phyloP scores from a whole-genome alignment of 2,888 invertebrate genomes.

The Trissonchulus sp. region DNA sequence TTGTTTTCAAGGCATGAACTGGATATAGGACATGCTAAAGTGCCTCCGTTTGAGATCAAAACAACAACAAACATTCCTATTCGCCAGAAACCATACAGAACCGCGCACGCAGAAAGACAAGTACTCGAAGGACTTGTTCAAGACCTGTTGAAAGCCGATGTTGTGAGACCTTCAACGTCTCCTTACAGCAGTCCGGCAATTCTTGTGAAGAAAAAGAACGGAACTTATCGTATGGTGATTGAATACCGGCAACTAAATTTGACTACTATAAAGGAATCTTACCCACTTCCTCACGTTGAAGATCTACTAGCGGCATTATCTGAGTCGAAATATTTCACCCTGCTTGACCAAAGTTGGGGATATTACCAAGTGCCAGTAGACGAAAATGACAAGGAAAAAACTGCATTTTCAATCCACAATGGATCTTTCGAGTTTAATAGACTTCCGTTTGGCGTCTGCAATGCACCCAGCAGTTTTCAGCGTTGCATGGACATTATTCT shows the following conservation, averaged over 20 bases:
- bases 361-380: not conserved
- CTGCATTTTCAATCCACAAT: constrained; percentile 4
- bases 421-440: not conserved
- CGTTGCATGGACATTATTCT: not conserved
- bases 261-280: not conserved
- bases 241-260: not conserved
- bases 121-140: not conserved
- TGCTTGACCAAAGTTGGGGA: not conserved
- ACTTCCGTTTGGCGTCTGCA: not conserved
- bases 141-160: not conserved
- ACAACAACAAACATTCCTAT: too few relatives aligned
- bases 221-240: not conserved
- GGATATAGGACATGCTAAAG: too few relatives aligned
- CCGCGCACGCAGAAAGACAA: too few relatives aligned
- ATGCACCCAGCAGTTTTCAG: not conserved
- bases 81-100: too few relatives aligned
- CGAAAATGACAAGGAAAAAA: not conserved
- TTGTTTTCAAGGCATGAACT: too few relatives aligned
- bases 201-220: not conserved
- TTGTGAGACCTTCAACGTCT: not conserved
- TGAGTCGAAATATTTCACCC: not conserved
- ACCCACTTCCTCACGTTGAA: not conserved
- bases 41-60: too few relatives aligned
- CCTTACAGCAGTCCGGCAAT: not conserved
- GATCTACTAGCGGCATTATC: not conserved